Conservation (phyloP, 1,140 invertebrate genomes). For the Bombus cullumanus region DNA sequence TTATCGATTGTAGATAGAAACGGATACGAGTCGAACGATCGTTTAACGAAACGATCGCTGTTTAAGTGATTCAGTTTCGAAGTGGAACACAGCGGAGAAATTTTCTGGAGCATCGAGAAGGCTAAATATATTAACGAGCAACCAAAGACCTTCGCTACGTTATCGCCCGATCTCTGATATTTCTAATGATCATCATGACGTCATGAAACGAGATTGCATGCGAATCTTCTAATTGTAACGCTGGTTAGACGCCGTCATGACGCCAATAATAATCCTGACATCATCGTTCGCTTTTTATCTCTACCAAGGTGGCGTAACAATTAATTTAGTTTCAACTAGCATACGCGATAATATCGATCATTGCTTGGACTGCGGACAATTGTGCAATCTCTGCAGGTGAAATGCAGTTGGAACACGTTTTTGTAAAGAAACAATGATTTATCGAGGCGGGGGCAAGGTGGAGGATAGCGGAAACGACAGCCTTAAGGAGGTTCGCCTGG, state of each 20-base stretch:
- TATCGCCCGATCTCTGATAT: constrained; percentile 24
- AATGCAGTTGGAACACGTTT: background rate
- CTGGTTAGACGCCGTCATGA: background rate
- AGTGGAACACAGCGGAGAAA: background rate
- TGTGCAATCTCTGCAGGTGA: background rate
- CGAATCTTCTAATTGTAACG: constrained; percentile 34
- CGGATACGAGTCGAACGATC: background rate
- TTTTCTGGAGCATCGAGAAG: constrained; percentile 11
- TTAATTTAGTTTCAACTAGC: constrained; percentile 11
- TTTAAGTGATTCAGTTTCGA: background rate
- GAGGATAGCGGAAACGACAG: background rate
- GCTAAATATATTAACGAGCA: background rate
- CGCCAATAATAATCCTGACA: constrained; percentile 42
- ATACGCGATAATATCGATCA: constrained; percentile 3
- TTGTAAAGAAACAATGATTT: background rate
- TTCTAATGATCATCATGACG: background rate
- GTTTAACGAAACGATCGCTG: background rate
- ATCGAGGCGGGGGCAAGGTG: no score
- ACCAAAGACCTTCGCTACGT: background rate
- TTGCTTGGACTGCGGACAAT: background rate
- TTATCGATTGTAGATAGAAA: background rate
- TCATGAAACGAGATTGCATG: background rate
- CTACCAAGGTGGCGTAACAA: constrained; percentile 11
- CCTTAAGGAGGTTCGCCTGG: background rate
- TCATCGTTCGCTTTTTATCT: constrained; percentile 19